Conservation (phyloP, 2,113 vertebrate species). For the Thermophis baileyi region DNA sequence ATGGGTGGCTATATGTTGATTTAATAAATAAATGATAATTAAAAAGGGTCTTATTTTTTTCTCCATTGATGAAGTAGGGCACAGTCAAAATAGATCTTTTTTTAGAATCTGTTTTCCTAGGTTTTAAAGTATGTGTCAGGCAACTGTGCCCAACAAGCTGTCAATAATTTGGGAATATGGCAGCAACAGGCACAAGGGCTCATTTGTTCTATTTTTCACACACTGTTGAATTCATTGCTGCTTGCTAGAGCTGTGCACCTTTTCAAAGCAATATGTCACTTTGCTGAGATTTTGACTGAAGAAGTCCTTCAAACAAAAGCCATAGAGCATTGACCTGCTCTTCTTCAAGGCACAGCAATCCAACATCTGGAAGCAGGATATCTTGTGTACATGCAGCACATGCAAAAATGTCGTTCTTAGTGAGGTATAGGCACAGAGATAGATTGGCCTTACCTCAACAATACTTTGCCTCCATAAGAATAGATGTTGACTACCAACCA, state of each 20-base stretch:
- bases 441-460: not conserved
- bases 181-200: not conserved
- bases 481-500: not conserved
- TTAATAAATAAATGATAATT: not conserved
- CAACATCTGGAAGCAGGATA: not conserved
- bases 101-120: not conserved
- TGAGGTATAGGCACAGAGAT: not conserved
- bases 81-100: not conserved
- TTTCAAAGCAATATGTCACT: not conserved
- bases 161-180: not conserved
- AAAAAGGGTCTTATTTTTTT: not conserved
- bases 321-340: not conserved
- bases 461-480: not conserved
- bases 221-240: not conserved
- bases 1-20: not conserved
- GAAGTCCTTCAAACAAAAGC: not conserved
- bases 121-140: not conserved
- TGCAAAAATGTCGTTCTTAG: not conserved
- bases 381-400: not conserved
- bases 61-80: not conserved
- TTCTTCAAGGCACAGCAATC: not conserved
- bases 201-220: not conserved
- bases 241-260: not conserved
- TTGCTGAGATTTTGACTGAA: not conserved
- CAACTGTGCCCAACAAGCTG: not conserved